Base-by-base conservation (phyloP, 2,888 invertebrate species). In the Morpho helenor region DNA sequence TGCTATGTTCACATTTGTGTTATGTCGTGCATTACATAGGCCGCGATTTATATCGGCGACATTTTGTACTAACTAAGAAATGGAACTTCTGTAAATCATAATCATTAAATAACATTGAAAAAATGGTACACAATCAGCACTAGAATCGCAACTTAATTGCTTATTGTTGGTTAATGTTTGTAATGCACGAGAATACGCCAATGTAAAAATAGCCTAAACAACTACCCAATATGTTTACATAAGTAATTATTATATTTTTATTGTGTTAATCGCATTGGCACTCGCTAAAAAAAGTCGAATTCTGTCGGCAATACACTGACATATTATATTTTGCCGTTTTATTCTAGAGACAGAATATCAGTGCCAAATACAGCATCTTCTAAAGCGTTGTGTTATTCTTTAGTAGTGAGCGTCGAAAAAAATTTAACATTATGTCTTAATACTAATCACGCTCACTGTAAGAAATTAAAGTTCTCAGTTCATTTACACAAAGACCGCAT, bases 381-480 rank as follows among this genome's bases (percentile, higher is more conserved):
- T 71, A 66, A 75, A 77, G 77, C 77, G 68, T 69, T 71, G 73
- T 75, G 73, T 74, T 74, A 71, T 67, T 69, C 47, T 55, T 68
- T 72, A 71, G 71, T 70, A 72, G 74, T 79, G 81, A 80, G 80
- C 76, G 75, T 72, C 74, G 16, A 39, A 55, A 55, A 49, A 31
- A 68, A 62, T 67, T 64, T 75, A 73, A 76, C 68, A 76, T 77
- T 79, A 72, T 70, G 72, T 67, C 75, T 79, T 79, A 80, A 73
- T 71, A 66, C 76, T 79, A 80, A 60, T 58, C 68, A 70, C 55
- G 60, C 59, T 62, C 64, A 56, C 56, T 59, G 50, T 3, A 10
- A 45, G 51, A 41, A 44, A 40, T 5, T 47, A 50, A 53, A 62
- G 59, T 59, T 52, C 52, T 50, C 53, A 8, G 9, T 8, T 42